These are phyloP conservation scores for Rotaria magnacalcarata DNA, from an alignment of 2,888 invertebrate genomes.

Conservation along the genomic window DNA sequence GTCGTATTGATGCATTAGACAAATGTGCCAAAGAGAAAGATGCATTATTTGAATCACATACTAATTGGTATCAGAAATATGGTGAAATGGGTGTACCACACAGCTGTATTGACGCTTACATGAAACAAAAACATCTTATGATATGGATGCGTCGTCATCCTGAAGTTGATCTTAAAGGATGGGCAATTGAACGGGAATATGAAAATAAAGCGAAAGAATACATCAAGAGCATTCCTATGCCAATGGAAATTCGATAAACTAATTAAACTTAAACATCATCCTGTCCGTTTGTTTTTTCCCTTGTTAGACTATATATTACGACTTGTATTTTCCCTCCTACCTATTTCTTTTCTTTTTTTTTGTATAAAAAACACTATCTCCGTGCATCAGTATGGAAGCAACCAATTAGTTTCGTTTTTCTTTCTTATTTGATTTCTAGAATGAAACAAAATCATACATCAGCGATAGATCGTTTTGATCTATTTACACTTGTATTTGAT, in stretches of 20 bases:
- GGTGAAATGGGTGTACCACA: constrained; percentile 78
- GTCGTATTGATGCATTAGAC: constrained; percentile 69
- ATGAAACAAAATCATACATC: not conserved
- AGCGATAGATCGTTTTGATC: not conserved
- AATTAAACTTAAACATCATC: not conserved
- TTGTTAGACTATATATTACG: constrained; percentile 22
- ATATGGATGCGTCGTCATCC: constrained; percentile 82
- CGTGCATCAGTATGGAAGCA: constrained; percentile 1
- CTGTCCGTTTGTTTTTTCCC: constrained; percentile 2
- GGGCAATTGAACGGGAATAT: constrained; percentile 17
- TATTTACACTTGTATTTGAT: constrained; percentile 25
- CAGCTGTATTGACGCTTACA: constrained; percentile 71
- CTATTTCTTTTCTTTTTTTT: not conserved
- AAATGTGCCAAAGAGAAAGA: constrained; percentile 71
- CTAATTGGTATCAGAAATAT: constrained; percentile 58
- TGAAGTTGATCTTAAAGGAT: constrained; percentile 41
- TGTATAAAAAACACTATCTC: not conserved
- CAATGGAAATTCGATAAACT: not conserved
- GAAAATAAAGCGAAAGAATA: not conserved
- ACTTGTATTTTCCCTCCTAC: not conserved
- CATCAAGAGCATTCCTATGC: constrained; percentile 14
- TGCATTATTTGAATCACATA: constrained; percentile 65
- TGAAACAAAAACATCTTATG: constrained; percentile 98
- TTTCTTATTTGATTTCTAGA: constrained; percentile 16
- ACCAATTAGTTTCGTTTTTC: not conserved